Evolutionary conservation across 2,888 invertebrate species (phyloP).

Genomic region (Ceraclea dissimilis): DNA sequence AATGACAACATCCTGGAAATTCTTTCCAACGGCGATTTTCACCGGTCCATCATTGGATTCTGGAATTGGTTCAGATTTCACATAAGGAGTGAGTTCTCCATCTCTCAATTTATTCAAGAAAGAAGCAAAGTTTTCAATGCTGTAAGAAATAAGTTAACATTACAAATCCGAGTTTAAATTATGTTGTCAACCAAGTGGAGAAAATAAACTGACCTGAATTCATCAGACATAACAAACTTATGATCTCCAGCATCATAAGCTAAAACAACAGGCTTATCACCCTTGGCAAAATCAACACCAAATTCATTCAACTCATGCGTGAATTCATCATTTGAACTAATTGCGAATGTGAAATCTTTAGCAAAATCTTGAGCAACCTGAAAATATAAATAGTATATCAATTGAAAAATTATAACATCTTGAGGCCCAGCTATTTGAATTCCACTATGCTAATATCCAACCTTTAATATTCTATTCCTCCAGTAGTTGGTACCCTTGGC

Average conservation of each 20-base stretch:
- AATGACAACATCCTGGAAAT: conserved; percentile 89
- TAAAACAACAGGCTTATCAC: conserved; percentile 84
- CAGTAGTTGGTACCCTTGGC: conserved; percentile 98
- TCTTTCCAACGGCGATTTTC: conserved; percentile 89
- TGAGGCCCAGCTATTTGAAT: too few relatives aligned
- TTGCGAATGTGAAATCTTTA: conserved; percentile 71
- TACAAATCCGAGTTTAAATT: background rate
- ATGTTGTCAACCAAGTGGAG: background rate
- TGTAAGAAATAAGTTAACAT: conserved; percentile 30
- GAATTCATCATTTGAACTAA: conserved; percentile 91
- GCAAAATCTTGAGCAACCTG: conserved; percentile 65
- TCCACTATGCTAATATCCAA: too few relatives aligned
- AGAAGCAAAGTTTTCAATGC: conserved; percentile 72
- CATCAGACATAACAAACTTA: conserved; percentile 83
- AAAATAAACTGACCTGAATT: conserved; percentile 65
- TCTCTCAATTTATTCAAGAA: conserved; percentile 80
- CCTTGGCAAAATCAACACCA: conserved; percentile 78
- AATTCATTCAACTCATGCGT: conserved; percentile 90
- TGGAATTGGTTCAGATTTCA: conserved; percentile 93
- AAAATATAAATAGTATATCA: conserved; percentile 1
- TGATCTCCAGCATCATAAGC: conserved; percentile 76
- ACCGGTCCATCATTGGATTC: conserved; percentile 76
- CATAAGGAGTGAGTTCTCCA: conserved; percentile 79
- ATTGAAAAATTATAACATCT: too few relatives aligned
- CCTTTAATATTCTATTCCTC: conserved; percentile 93